These are phyloP conservation scores for Phyllotis vaccarum DNA, from an alignment of 2,797 vertebrate species.

Conservation along the genomic window DNA sequence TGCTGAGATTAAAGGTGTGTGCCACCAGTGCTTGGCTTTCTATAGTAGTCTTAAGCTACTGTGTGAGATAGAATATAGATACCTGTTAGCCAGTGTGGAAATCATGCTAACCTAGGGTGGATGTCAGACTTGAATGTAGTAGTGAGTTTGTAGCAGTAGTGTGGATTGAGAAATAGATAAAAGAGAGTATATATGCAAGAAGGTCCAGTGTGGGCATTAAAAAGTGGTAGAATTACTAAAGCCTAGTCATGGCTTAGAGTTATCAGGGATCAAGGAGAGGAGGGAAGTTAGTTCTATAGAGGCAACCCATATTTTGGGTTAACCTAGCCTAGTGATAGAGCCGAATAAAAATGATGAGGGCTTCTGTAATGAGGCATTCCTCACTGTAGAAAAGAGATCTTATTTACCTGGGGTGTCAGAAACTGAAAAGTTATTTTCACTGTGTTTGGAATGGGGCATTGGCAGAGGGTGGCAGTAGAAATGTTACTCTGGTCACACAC, in stretches of 20 bases:
- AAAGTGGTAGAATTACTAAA: background rate
- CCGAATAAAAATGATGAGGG: background rate
- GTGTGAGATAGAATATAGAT: background rate
- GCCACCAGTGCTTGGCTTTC: background rate
- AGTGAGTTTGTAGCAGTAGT: background rate
- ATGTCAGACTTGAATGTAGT: background rate
- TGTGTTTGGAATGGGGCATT: background rate
- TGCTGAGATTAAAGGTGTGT: background rate
- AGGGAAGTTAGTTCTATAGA: background rate
- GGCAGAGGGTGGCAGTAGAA: background rate
- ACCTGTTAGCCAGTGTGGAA: background rate
- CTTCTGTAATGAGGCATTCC: background rate
- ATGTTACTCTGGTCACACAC: background rate
- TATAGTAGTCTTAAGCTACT: background rate
- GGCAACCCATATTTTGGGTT: background rate
- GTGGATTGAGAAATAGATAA: background rate
- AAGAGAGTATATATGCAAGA: background rate
- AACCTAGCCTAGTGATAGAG: background rate
- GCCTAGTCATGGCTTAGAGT: background rate
- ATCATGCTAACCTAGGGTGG: background rate
- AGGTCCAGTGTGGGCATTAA: background rate
- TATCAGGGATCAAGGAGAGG: background rate
- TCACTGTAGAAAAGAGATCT: background rate
- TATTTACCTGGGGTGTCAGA: slow-evolving; percentile 15
- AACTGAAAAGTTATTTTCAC: background rate